Base-by-base conservation (phyloP, 30 jellyfish, hydroid and myxozoan genomes). In the Chrysaora quinquecirrha region DNA sequence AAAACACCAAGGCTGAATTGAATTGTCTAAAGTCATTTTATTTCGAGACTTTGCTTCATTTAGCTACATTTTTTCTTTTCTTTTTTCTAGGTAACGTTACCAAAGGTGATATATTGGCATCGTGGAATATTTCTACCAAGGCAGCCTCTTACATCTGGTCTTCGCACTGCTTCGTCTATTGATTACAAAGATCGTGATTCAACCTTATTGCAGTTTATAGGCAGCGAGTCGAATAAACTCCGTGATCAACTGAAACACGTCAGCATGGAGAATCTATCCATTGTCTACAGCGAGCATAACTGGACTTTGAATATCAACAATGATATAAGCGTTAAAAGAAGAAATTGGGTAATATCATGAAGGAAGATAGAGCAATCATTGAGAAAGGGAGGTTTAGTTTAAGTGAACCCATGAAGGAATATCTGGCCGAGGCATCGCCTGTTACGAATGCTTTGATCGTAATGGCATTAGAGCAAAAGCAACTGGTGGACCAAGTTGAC, bases 341-440 rank as follows among this genome's bases (percentile, higher is more conserved):
- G 47, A 58, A 21, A 34, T 1, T 85, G 0, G 27, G 4, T 20
- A 64, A 38, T n/a, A 1, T 0, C 49, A 32, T 29, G 0, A 68
- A 29, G 56, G 66, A 56, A 35, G 52, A 30, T 4, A 0, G 19
- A 14, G 48, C 63, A 24, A 27, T 23, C 19, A 32, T 27, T 19
- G 46, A 32, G 30, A 34, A 49, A 3, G 66, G 50, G 20, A 50
- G 25, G 19, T 33, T 12, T 48, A 48, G 22, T 34, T 54, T 82
- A 14, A 66, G 83, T 12, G 95, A 82, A 38, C 90, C 91, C 0
- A 83, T 89, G 60, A 60, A 75, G 68, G 71, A 82, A 25, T 89
- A 89, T 72, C 47, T 89, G 27, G 43, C 50, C 19, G 95, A 89
- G 16, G 71, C 92, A 28, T 77, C 89, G 32, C 97, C 95, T 21